These are phyloP conservation scores for Apodemia duryi DNA, from an alignment of 2,888 invertebrate genomes.

Conservation along the genomic window DNA sequence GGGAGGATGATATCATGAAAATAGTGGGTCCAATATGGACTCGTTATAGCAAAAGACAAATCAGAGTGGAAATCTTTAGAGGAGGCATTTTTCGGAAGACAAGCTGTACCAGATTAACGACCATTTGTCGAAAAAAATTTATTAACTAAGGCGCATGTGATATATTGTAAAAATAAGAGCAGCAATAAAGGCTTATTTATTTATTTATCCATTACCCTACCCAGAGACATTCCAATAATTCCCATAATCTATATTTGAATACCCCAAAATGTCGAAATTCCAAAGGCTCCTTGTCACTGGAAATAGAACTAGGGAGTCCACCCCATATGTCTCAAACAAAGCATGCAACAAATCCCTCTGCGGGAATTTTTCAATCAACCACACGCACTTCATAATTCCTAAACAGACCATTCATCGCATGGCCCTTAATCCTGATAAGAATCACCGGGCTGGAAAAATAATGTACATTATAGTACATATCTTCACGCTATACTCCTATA, in stretches of 20 bases:
- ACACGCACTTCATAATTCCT: constrained; percentile 61
- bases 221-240: not conserved
- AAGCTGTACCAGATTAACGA: too few relatives aligned
- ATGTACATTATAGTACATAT: not conserved
- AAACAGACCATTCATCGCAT: constrained; percentile 42
- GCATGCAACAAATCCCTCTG: constrained; percentile 49
- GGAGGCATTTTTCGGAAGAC: too few relatives aligned
- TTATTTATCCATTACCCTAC: not conserved
- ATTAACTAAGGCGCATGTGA: too few relatives aligned
- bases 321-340: constrained; percentile 57
- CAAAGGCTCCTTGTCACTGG: constrained; percentile 36
- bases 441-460: not conserved
- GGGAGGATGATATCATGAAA: too few relatives aligned
- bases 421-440: constrained; percentile 34
- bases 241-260: constrained; percentile 12
- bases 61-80: too few relatives aligned
- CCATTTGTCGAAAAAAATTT: too few relatives aligned
- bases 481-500: too few relatives aligned
- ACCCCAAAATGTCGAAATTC: constrained; percentile 23
- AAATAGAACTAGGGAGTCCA: constrained; percentile 47
- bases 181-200: too few relatives aligned
- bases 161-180: too few relatives aligned
- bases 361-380: constrained; percentile 72
- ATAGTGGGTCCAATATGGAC: too few relatives aligned
- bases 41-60: too few relatives aligned